Conservation (phyloP, 2,113 vertebrate species). For the Gnathonemus longibarbis region DNA sequence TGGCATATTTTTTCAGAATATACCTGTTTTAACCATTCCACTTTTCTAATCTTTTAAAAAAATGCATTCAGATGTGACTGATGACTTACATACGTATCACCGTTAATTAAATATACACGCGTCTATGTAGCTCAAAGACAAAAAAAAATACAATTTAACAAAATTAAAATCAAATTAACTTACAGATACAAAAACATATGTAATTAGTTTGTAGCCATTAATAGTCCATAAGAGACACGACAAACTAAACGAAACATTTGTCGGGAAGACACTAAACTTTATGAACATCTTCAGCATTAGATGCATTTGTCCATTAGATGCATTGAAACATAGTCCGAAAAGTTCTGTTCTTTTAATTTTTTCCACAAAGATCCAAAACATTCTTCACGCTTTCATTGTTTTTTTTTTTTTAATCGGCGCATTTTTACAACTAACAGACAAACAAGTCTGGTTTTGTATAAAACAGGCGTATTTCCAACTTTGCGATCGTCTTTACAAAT, state of each 20-base stretch:
- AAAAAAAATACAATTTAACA: slow-evolving; percentile 53
- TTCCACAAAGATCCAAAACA: slow-evolving; percentile 13
- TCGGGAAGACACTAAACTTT: slow-evolving; percentile 2
- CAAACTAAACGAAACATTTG: slow-evolving; percentile 14
- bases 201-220: not conserved
- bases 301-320: slow-evolving; percentile 16
- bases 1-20: slow-evolving; percentile 37
- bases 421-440: slow-evolving; percentile 14
- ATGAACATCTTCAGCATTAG: slow-evolving; percentile 17
- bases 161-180: slow-evolving; percentile 47
- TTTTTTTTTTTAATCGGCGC: not conserved
- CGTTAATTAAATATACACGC: slow-evolving; percentile 46
- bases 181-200: slow-evolving; percentile 6
- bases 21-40: slow-evolving; percentile 36
- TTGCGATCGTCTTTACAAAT: slow-evolving; percentile 65
- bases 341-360: not conserved
- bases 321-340: slow-evolving; percentile 2
- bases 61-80: slow-evolving; percentile 55
- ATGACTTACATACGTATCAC: slow-evolving; percentile 41
- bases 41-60: slow-evolving; percentile 40
- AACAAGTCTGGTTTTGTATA: not conserved
- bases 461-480: not conserved
- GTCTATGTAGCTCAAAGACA: slow-evolving; percentile 26
- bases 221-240: slow-evolving; percentile 17
- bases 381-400: not conserved